Percentiles rank a stretch among this genome's conserved stretches.
These are phyloP conservation scores for Pediacus dermestoides DNA, from an alignment of 2,888 invertebrate genomes.

Conservation along the genomic window DNA sequence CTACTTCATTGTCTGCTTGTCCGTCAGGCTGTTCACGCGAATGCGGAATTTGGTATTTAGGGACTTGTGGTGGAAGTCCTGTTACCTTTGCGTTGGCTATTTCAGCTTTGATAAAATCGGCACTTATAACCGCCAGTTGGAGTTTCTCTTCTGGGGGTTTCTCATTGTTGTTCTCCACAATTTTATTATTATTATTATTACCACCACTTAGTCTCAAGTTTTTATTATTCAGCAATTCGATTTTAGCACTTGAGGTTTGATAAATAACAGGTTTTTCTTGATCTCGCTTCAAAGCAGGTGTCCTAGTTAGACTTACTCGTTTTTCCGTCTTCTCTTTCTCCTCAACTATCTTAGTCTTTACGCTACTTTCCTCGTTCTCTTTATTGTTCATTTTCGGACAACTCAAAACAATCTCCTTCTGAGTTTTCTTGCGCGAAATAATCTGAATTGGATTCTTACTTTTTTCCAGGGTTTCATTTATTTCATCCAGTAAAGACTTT, in stretches of 20 bases:
- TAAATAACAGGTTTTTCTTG: conserved; percentile 65
- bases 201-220: conserved; percentile 8
- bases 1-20: conserved; percentile 65
- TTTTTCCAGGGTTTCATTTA: conserved; percentile 68
- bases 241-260: conserved; percentile 45
- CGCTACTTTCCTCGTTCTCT: conserved; percentile 40
- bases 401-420: conserved; percentile 30
- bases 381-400: conserved; percentile 34
- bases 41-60: conserved; percentile 35
- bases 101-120: conserved; percentile 28
- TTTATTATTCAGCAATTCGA: conserved; percentile 44
- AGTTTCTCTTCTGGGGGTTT: conserved; percentile 14
- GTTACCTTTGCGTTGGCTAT: conserved; percentile 20
- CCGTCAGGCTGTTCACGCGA: conserved; percentile 80
- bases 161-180: conserved; percentile 7
- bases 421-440: conserved; percentile 39
- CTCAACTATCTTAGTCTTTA: background rate
- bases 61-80: conserved; percentile 20
- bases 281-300: conserved; percentile 63
- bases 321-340: conserved; percentile 33
- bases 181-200: conserved; percentile 22
- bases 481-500: conserved; percentile 69
- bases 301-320: conserved; percentile 51
- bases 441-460: conserved; percentile 55
- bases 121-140: conserved; percentile 19